phyloP scores from a whole-genome alignment of 2,113 vertebrate species.

The Gallinago paraguaiae region DNA sequence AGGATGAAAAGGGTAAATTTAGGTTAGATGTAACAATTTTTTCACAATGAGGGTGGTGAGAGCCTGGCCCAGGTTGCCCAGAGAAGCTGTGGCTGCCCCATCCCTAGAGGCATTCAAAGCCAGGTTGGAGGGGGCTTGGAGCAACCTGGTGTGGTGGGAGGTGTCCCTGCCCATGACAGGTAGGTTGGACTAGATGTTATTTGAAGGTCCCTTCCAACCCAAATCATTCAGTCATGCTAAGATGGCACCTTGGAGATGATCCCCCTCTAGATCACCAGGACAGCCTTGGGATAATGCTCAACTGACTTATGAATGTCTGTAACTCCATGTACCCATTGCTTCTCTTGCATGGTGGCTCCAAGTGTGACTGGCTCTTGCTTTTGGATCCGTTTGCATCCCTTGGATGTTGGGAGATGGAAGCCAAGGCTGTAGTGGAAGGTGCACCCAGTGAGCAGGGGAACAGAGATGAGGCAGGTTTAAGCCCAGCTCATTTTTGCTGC shows the following conservation, averaged over 20 bases:
- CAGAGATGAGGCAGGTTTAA: neutral
- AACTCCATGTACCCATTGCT: rapidly evolving
- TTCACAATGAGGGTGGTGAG: neutral
- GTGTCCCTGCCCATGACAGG: neutral
- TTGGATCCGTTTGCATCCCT: neutral
- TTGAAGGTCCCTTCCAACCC: neutral
- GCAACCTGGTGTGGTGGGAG: neutral
- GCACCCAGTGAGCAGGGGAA: neutral
- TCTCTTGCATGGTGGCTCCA: neutral
- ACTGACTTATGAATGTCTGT: neutral
- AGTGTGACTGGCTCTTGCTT: neutral
- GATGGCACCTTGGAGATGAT: neutral
- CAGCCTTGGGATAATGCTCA: neutral
- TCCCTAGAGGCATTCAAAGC: neutral
- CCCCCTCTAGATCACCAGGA: neutral
- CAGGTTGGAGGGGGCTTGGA: neutral
- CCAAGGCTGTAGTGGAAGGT: neutral
- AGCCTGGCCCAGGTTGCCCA: neutral
- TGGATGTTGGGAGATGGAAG: neutral
- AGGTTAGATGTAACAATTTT: neutral
- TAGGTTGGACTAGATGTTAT: neutral
- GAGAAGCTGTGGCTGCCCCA: neutral
- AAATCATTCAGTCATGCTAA: neutral
- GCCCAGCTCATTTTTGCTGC: neutral
- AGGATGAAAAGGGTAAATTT: neutral